A percentile compares a stretch with the other conserved stretches of the same genome.
These are phyloP conservation scores for Bos taurus DNA, from an alignment of 2,113 vertebrate genomes.

Conservation along the genomic window DNA sequence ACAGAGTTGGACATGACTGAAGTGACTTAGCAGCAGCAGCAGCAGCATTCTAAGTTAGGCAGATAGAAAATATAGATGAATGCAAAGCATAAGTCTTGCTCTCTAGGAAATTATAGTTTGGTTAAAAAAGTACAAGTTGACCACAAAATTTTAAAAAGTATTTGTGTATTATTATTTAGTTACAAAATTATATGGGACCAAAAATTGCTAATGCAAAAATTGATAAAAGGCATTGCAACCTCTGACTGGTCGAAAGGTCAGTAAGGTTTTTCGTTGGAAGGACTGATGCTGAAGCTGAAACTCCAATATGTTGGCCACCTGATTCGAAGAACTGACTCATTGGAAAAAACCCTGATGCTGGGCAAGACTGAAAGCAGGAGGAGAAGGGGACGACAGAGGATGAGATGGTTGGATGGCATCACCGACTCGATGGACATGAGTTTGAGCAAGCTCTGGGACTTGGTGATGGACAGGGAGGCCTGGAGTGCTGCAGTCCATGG, in stretches of 20 bases:
- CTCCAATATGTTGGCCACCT: background rate
- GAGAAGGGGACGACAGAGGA: background rate
- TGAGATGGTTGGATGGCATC: background rate
- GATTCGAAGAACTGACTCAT: background rate
- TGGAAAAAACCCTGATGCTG: background rate
- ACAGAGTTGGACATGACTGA: no score
- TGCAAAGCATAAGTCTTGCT: background rate
- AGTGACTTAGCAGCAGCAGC: no score
- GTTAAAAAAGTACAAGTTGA: background rate
- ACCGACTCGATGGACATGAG: rapidly evolving
- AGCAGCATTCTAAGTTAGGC: background rate
- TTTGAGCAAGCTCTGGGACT: background rate
- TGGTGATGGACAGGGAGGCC: background rate
- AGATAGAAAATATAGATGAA: background rate
- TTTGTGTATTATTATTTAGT: background rate
- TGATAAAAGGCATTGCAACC: background rate
- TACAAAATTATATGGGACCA: background rate
- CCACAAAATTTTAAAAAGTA: background rate
- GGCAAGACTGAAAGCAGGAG: background rate
- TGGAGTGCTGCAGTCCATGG: background rate
- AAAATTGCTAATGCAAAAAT: background rate
- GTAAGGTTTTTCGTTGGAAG: background rate
- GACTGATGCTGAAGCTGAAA: background rate
- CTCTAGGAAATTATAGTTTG: background rate
- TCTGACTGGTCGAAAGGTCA: background rate